phyloP scores from a whole-genome alignment of 2,888 invertebrate species.

The Drosophila picticornis region DNA sequence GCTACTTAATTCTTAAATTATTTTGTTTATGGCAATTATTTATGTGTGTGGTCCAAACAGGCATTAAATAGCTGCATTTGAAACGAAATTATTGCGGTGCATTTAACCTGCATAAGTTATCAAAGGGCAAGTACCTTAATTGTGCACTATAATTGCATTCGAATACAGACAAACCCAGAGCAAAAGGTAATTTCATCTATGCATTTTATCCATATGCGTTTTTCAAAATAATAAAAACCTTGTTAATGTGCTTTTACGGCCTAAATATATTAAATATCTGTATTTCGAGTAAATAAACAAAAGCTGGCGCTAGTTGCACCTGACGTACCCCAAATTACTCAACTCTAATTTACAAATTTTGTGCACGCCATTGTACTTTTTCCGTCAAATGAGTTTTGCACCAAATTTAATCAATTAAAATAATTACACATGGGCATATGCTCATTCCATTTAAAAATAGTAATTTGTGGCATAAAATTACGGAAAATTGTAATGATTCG shows the following conservation, averaged over 20 bases:
- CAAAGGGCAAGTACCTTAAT: constrained; percentile 61
- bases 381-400: constrained; percentile 28
- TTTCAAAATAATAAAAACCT: constrained; percentile 29
- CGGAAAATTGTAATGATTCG: background rate
- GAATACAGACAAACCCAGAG: constrained; percentile 12
- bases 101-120: constrained; percentile 72
- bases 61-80: constrained; percentile 36
- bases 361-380: constrained; percentile 38
- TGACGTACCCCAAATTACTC: constrained; percentile 14
- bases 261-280: constrained; percentile 51
- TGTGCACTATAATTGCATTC: constrained; percentile 45
- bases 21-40: constrained; percentile 5
- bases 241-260: constrained; percentile 13
- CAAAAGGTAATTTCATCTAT: constrained; percentile 50
- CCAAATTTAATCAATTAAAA: constrained; percentile 53
- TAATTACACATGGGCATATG: constrained; percentile 39
- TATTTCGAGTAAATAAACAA: constrained; percentile 52
- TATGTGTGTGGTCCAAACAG: constrained; percentile 13
- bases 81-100: constrained; percentile 42
- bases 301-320: constrained; percentile 28
- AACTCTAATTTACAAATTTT: constrained; percentile 53
- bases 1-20: constrained; percentile 2
- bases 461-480: background rate
- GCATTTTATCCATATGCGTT: constrained; percentile 16
- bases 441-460: too few relatives aligned